Percentiles rank a stretch among this genome's conserved stretches.
Evolutionary conservation across 1,140 invertebrate genomes (phyloP).

Genomic region (Tigriopus japonicus): DNA sequence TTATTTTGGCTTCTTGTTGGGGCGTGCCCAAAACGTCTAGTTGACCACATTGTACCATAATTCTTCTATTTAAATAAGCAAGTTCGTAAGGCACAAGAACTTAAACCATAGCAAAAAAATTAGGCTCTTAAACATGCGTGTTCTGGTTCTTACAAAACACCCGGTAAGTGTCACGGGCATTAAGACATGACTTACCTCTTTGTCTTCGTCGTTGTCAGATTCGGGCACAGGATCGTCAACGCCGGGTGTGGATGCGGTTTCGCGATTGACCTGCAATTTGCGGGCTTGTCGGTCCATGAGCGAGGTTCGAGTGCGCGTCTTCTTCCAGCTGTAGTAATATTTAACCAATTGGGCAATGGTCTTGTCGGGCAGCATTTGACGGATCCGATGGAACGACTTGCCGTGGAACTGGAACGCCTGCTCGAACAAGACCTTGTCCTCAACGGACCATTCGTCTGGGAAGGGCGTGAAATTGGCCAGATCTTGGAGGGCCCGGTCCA

Average conservation of each 20-base stretch:
- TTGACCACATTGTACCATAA: too few species aligned
- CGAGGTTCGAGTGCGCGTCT: slow-evolving; percentile 70
- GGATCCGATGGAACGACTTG: slow-evolving; percentile 89
- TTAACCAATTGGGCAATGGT: slow-evolving; percentile 87
- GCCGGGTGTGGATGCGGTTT: slow-evolving; percentile 7
- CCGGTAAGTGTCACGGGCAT: too few species aligned
- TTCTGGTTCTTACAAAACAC: too few species aligned
- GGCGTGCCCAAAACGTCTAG: too few species aligned
- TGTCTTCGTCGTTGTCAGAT: slow-evolving; percentile 44
- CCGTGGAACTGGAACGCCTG: slow-evolving; percentile 96
- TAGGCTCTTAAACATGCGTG: too few species aligned
- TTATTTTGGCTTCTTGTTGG: too few species aligned
- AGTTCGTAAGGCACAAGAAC: too few species aligned
- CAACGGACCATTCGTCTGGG: slow-evolving; percentile 93
- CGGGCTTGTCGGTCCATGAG: slow-evolving; percentile 75
- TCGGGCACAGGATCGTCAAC: too few species aligned
- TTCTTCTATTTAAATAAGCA: too few species aligned
- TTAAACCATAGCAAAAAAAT: too few species aligned
- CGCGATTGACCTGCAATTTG: slow-evolving; percentile 35
- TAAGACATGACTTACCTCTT: slow-evolving; percentile 38
- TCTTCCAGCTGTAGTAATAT: slow-evolving; percentile 98
- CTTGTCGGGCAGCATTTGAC: slow-evolving; percentile 94
- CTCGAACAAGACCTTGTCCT: slow-evolving; percentile 94
- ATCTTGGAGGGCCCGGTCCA: slow-evolving; percentile 74
- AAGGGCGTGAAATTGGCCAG: slow-evolving; percentile 92